Evolutionary conservation across 1,140 invertebrate genomes (phyloP).

Genomic region (Augochlora pura): DNA sequence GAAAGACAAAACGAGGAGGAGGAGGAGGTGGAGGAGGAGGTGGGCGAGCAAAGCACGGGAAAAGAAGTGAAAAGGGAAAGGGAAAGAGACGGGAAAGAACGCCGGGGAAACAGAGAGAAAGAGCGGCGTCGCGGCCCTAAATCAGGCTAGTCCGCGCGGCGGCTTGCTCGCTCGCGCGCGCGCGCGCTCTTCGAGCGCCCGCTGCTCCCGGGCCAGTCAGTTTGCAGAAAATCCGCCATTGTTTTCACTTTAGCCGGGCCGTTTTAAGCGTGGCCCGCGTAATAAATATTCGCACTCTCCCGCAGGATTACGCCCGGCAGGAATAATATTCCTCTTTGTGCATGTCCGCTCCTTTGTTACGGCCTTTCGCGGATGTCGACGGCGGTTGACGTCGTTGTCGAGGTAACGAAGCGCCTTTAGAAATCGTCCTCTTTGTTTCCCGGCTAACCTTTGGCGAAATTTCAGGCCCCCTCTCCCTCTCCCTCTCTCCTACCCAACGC

Average conservation of each 20-base stretch:
- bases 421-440: conserved; percentile 65
- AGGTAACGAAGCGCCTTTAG: conserved; percentile 66
- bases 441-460: conserved; percentile 64
- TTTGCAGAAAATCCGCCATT: conserved; percentile 75
- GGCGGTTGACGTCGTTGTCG: conserved; percentile 62
- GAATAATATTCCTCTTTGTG: conserved; percentile 76
- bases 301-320: conserved; percentile 71
- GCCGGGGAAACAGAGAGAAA: not conserved
- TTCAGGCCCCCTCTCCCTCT: not conserved
- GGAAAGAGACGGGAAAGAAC: not conserved
- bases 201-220: conserved; percentile 64
- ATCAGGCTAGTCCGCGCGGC: conserved; percentile 66
- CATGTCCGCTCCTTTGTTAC: conserved; percentile 70
- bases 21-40: too few species aligned
- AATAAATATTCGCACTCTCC: conserved; percentile 74
- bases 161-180: too few species aligned
- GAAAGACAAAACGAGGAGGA: not conserved
- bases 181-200: too few species aligned
- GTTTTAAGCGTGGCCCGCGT: conserved; percentile 71
- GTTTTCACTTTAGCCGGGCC: conserved; percentile 73
- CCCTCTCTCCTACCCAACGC: too few species aligned
- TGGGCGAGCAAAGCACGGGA: too few species aligned
- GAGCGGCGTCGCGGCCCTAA: conserved; percentile 30
- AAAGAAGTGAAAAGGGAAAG: too few species aligned
- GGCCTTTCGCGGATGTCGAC: conserved; percentile 68